Evolutionary conservation across 2,113 vertebrate genomes (phyloP).

Genomic region (Callaeas wilsoni): DNA sequence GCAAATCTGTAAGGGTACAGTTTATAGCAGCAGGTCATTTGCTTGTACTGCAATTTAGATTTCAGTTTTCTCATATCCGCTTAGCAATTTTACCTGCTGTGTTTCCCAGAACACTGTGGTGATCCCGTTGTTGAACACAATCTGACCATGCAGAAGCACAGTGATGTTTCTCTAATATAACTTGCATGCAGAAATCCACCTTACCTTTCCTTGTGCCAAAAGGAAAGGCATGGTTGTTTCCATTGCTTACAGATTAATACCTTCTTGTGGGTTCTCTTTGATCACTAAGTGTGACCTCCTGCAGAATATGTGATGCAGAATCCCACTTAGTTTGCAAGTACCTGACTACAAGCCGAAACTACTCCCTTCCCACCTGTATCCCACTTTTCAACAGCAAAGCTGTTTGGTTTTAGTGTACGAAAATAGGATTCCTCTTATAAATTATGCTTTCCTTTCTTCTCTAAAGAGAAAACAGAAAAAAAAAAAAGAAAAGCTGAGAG

Average conservation of each 20-base stretch:
- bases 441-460: neutral
- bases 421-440: neutral
- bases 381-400: neutral
- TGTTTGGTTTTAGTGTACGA: neutral
- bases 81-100: constrained; percentile 13
- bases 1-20: neutral
- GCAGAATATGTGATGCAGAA: neutral
- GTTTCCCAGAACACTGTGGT: neutral
- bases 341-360: neutral
- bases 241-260: neutral
- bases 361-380: neutral
- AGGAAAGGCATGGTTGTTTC: neutral
- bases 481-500: neutral
- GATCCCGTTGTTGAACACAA: neutral
- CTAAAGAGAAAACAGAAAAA: neutral
- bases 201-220: neutral
- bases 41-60: constrained; percentile 6
- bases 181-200: neutral
- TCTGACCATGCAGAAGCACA: neutral
- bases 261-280: neutral
- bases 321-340: neutral
- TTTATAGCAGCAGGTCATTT: constrained; percentile 43
- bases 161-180: neutral
- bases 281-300: neutral
- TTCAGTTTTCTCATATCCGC: neutral